Conservation (phyloP, 2,888 invertebrate genomes). For the Lochmaea crataegi region DNA sequence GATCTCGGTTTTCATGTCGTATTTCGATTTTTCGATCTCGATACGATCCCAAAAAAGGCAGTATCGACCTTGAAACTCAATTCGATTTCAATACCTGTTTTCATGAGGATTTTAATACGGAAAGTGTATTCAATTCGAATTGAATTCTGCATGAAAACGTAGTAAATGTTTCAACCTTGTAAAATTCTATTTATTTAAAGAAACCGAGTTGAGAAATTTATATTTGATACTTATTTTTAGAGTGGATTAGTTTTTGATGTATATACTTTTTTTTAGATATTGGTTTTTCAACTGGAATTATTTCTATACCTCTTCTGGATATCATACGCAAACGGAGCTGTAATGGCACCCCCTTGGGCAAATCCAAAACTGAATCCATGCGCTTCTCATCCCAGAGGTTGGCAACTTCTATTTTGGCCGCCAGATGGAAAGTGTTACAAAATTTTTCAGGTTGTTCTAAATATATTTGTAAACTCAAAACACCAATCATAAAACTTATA, state of each 20-base stretch:
- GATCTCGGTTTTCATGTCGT: too few relatives aligned
- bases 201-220: too few relatives aligned
- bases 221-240: neutral
- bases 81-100: too few relatives aligned
- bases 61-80: too few relatives aligned
- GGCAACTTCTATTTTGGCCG: slow-evolving; percentile 89
- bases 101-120: too few relatives aligned
- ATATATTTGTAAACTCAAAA: neutral
- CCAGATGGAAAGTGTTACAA: slow-evolving; percentile 86
- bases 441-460: slow-evolving; percentile 77
- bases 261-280: slow-evolving; percentile 45
- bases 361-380: slow-evolving; percentile 85
- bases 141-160: too few relatives aligned
- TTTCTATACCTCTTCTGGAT: slow-evolving; percentile 34
- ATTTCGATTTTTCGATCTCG: too few relatives aligned
- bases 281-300: slow-evolving; percentile 47
- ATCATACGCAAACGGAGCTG: slow-evolving; percentile 68
- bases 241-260: neutral
- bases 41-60: too few relatives aligned
- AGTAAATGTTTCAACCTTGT: too few relatives aligned
- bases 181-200: too few relatives aligned
- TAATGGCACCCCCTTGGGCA: slow-evolving; percentile 88
- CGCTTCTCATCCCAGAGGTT: slow-evolving; percentile 81
- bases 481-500: neutral
- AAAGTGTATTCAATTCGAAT: too few relatives aligned